Base-by-base conservation (phyloP, 2,797 vertebrate genomes). In the Chrysolophus pictus region DNA sequence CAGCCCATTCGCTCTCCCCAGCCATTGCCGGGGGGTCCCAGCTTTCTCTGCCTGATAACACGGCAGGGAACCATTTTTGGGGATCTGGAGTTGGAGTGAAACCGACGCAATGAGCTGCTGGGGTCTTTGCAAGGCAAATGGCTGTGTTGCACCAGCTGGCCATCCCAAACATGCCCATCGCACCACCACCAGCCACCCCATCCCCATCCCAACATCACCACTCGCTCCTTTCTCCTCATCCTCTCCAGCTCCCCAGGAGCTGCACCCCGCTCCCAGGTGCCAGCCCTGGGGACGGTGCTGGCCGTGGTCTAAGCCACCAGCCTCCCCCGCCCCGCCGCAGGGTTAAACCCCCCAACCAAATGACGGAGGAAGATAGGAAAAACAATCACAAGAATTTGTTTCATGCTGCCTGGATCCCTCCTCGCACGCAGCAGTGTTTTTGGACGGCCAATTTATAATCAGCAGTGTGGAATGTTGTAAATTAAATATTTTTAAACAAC, bases 401-500 rank as follows among this genome's bases (percentile, higher is more conserved):
- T 97, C 93, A 96, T 95, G 96, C 96, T 97, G 95, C 95, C 97
- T 95, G 95, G 94, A 96, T 95, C 94, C 92, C 84, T 97, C 96
- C 95, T 95, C 10, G 78, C 88, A 94, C 90, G 16, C 77, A 97
- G 95, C 96, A 96, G 92, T 95, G 95, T 95, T 97, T 96, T 97
- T 96, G 95, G 95, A 90, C 86, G 96, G 96, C 93, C 95, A 95
- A 96, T 97, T 97, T 97, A 97, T 96, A 97, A 97, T 97, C 97
- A 97, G 97, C 96, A 96, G 96, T 96, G 96, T 96, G 97, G 97
- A 97, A 97, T 97, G 97, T 96, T 97, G 96, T 97, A 97, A 97
- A 97, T 97, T 97, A 97, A 97, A 97, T 97, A 97, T 97, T 97
- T 97, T 97, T 97, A 97, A 97, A 97, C 97, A 97, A 97, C 92